phyloP scores from a whole-genome alignment of 1,140 invertebrate genomes.

The Meloidogyne hapla region DNA sequence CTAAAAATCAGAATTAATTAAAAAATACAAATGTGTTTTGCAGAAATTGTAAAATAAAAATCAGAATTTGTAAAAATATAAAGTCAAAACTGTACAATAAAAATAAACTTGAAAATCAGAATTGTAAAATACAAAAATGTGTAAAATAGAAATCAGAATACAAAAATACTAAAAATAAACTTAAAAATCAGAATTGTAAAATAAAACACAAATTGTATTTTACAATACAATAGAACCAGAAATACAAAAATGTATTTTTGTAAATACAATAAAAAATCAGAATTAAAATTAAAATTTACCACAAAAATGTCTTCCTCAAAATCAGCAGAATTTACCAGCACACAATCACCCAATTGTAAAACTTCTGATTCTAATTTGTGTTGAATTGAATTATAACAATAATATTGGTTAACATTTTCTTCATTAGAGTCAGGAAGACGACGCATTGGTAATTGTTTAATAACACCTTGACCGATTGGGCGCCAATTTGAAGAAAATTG shows the following conservation, averaged over 20 bases:
- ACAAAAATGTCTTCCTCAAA: slow-evolving; percentile 23
- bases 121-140: no score
- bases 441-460: neutral
- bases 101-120: no score
- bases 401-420: neutral
- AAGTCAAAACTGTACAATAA: no score
- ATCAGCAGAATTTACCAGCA: slow-evolving; percentile 21
- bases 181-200: neutral
- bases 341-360: slow-evolving; percentile 12
- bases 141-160: no score
- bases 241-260: no score
- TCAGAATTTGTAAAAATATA: no score
- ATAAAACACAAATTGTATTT: slow-evolving; percentile 17
- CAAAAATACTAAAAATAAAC: no score
- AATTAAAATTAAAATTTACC: neutral
- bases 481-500: slow-evolving; percentile 24
- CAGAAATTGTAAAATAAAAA: no score
- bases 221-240: neutral
- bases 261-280: neutral
- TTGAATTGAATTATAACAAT: slow-evolving; percentile 18
- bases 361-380: slow-evolving; percentile 6
- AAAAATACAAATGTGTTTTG: no score
- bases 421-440: slow-evolving; percentile 10
- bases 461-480: neutral
- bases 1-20: slow-evolving; percentile 14